Conservation (phyloP, 2,797 vertebrate genomes). For the Chanos chanos region DNA sequence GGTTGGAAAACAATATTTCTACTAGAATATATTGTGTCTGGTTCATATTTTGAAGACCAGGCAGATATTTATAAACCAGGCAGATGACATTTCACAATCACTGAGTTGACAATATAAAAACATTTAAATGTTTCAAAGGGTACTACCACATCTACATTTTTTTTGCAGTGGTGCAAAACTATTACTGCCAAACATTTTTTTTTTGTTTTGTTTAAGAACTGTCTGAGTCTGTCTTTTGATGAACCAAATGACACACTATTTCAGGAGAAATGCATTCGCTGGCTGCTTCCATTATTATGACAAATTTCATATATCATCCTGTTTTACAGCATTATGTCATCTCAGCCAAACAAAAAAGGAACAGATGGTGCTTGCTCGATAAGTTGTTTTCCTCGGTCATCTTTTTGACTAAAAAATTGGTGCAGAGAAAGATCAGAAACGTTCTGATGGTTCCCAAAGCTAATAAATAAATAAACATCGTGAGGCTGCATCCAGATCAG, state of each 20-base stretch:
- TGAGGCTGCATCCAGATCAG: constrained; percentile 23
- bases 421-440: constrained; percentile 31
- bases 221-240: too few species aligned
- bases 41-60: too few species aligned
- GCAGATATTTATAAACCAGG: too few species aligned
- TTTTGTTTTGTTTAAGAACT: too few species aligned
- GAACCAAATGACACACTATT: too few species aligned
- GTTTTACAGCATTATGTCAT: constrained; percentile 39
- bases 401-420: constrained; percentile 31
- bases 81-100: too few species aligned
- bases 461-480: constrained; percentile 39
- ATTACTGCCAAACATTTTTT: too few species aligned
- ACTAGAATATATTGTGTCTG: too few species aligned
- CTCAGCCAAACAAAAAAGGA: constrained; percentile 31
- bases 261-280: constrained; percentile 23
- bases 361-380: constrained; percentile 45
- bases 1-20: too few species aligned
- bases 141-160: constrained; percentile 14
- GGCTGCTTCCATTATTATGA: constrained; percentile 31
- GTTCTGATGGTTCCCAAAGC: constrained; percentile 29
- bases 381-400: constrained; percentile 13
- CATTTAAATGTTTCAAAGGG: too few species aligned
- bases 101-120: too few species aligned
- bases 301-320: constrained; percentile 41
- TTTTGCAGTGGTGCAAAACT: too few species aligned